Base-by-base conservation (phyloP, 2,113 vertebrate genomes). In the Passer domesticus region DNA sequence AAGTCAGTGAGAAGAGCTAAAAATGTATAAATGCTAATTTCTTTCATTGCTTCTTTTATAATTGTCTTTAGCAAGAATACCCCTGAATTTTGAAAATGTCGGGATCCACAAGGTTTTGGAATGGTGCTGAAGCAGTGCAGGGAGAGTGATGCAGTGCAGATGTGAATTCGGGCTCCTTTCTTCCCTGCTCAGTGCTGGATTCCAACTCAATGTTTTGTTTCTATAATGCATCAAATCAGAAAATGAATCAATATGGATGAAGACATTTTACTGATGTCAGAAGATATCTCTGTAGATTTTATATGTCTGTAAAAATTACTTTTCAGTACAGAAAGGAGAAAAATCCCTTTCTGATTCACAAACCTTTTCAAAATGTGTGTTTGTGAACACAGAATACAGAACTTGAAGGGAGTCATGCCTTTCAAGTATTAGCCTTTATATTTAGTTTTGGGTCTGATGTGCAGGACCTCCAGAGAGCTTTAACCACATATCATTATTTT, bases 1-100 rank as follows among this genome's bases (percentile, higher is more conserved):
- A 85, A 95, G 75, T 92, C 95, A 94, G 84, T 73, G 87, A 94
- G 82, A 95, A 95, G 63, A 94, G 63, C 87, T 95, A 89, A 94
- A 95, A 95, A 91, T 95, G 75, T 95, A 85, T 91, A 79, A 89
- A 95, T 92, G 89, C 73, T 95, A 89, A 79, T 97, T 92, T 85
- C 53, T 94, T 73, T 79, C 78, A 87, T 94, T 92, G 58, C 91
- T 85, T 96, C 78, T 72, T 93, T 96, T 92, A 75, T 92, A 91
- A 96, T 93, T 95, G 77, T 72, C 83, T 92, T 72, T 58, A 76
- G 73, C 62, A 82, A 94, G 81, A 85, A 90, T 58, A 92, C 55
- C 84, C 58, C 53, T 66, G 69, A 84, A 85, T 87, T 95, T 89
- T 81, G 55, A 59, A 84, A 92, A 60, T 79, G 81, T 78, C 0